Evolutionary conservation across 1,140 invertebrate species (phyloP).

Genomic region (Hirudo medicinalis): DNA sequence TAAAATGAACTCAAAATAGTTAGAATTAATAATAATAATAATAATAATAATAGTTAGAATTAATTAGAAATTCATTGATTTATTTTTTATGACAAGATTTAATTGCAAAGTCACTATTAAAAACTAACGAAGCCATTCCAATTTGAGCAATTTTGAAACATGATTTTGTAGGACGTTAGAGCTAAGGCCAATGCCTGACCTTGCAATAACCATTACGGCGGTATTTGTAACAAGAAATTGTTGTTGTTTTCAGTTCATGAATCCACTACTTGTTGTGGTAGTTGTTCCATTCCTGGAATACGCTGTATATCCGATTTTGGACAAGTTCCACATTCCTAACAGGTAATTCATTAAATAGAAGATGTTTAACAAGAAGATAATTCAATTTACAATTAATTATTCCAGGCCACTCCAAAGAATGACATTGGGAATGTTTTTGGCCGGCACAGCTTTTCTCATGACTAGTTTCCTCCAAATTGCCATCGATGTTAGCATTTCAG

Average conservation of each 20-base stretch:
- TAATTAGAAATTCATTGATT: no score
- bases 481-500: conserved; percentile 46
- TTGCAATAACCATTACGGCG: no score
- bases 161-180: no score
- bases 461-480: conserved; percentile 69
- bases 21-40: no score
- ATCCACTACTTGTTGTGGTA: conserved; percentile 67
- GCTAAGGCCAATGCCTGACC: no score
- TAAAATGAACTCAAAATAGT: no score
- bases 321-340: conserved; percentile 27
- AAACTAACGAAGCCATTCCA: no score
- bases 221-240: no score
- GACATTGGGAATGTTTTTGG: conserved; percentile 66
- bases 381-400: background rate
- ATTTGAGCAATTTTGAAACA: no score
- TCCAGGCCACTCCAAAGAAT: conserved; percentile 60
- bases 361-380: no score
- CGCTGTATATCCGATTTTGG: conserved; percentile 51
- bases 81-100: no score
- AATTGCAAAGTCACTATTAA: background rate
- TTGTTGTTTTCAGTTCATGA: conserved; percentile 44
- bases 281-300: conserved; percentile 76
- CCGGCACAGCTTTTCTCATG: conserved; percentile 67
- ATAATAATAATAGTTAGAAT: no score
- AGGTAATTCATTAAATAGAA: background rate